phyloP scores from a whole-genome alignment of 1,140 invertebrate genomes.

The Sitodiplosis mosellana region DNA sequence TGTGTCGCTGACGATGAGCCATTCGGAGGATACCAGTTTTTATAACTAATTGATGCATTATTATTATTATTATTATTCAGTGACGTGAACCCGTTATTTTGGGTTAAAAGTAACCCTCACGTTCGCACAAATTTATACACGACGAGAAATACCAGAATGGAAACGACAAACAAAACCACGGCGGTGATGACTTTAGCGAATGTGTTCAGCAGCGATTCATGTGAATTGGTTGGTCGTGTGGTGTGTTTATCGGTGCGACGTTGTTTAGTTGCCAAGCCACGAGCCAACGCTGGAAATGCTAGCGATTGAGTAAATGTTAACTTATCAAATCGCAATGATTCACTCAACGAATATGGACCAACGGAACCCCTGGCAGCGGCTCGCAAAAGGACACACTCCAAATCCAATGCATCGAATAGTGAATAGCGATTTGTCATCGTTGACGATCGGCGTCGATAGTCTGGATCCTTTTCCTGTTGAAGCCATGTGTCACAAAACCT shows the following conservation, averaged over 20 bases:
- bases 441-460: constrained; percentile 26
- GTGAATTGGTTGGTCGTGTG: constrained; percentile 32
- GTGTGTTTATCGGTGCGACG: constrained; percentile 31
- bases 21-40: too few species aligned
- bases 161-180: constrained; percentile 45
- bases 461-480: constrained; percentile 20
- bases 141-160: constrained; percentile 51
- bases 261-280: constrained; percentile 45
- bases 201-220: constrained; percentile 43
- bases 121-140: constrained; percentile 57
- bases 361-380: constrained; percentile 49
- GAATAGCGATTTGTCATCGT: constrained; percentile 39
- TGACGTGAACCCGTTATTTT: constrained; percentile 15
- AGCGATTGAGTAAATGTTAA: constrained; percentile 56
- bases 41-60: too few species aligned
- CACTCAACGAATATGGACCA: constrained; percentile 49
- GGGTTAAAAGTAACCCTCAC: constrained; percentile 55
- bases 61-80: background rate
- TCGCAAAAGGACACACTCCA: constrained; percentile 46
- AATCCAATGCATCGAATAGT: constrained; percentile 47
- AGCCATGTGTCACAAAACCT: constrained; percentile 26
- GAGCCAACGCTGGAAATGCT: constrained; percentile 50
- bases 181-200: constrained; percentile 53
- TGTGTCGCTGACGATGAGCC: too few species aligned
- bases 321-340: constrained; percentile 48